Conservation (phyloP, 2,888 invertebrate species). For the Oscheius sp. region DNA sequence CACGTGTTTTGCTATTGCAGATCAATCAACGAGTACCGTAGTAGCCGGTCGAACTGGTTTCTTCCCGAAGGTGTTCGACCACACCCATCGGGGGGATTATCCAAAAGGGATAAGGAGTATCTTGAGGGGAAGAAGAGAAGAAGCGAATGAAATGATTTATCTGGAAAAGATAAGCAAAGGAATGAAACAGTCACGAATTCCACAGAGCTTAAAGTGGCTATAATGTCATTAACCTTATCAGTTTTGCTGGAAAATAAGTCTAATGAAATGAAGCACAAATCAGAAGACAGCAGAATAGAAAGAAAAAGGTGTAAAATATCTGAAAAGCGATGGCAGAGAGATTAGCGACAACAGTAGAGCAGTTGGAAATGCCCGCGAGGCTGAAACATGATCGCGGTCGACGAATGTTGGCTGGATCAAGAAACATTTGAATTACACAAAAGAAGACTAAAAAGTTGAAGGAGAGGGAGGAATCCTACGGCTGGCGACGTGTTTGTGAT, state of each 20-base stretch:
- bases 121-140: not conserved
- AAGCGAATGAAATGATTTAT: not conserved
- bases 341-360: conserved; percentile 1
- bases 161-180: too few relatives aligned
- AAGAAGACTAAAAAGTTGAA: not conserved
- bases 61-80: conserved; percentile 33
- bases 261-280: too few relatives aligned
- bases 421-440: conserved; percentile 25
- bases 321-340: conserved; percentile 3
- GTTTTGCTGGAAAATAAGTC: too few relatives aligned
- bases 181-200: too few relatives aligned
- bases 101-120: not conserved
- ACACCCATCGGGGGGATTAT: conserved; percentile 29
- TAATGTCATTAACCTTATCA: too few relatives aligned
- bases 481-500: conserved; percentile 23
- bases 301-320: conserved; percentile 17
- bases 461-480: not conserved
- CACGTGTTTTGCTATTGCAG: conserved; percentile 7
- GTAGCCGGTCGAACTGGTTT: conserved; percentile 26
- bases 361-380: conserved; percentile 12
- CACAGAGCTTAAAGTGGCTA: too few relatives aligned
- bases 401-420: conserved; percentile 7
- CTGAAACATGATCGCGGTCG: conserved; percentile 22
- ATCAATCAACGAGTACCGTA: conserved; percentile 31
- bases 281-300: conserved; percentile 1